Evolutionary conservation across 35 echinoderm and acorn worm species (phyloP).

Genomic region (Patiria miniata): DNA sequence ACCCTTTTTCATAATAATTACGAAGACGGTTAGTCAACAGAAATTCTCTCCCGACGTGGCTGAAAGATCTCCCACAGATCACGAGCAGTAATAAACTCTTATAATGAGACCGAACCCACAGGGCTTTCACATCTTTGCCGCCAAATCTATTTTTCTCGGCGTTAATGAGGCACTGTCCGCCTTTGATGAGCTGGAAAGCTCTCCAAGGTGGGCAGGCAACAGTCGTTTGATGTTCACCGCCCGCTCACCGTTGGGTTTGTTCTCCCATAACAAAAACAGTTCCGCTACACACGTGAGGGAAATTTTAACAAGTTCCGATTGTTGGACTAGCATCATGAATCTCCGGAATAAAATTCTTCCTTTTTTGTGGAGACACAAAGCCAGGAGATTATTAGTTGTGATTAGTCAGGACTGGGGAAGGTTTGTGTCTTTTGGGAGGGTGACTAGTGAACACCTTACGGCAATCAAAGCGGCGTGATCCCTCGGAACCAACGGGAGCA

Average conservation of each 20-base stretch:
- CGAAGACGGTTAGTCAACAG: no score
- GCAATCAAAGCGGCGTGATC: background rate
- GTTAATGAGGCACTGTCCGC: slow-evolving; percentile 20
- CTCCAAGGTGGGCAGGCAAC: slow-evolving; percentile 20
- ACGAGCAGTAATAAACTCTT: no score
- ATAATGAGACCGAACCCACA: no score
- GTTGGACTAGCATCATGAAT: background rate
- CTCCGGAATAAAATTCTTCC: background rate
- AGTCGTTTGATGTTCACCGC: slow-evolving; percentile 24
- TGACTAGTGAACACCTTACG: background rate
- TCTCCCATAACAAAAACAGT: background rate
- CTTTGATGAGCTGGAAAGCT: background rate
- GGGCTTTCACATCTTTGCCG: no score
- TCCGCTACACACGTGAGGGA: background rate
- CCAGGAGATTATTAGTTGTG: background rate
- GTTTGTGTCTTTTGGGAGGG: background rate
- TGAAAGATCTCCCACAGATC: no score
- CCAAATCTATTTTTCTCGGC: background rate
- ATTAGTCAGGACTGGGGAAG: background rate
- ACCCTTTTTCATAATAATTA: no score
- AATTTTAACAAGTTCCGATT: no score
- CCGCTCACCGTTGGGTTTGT: background rate
- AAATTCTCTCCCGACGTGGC: no score
- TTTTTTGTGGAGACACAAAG: background rate
- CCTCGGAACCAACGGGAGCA: no score